These are phyloP conservation scores for Cotesia chilonis DNA, from an alignment of 1,140 invertebrate genomes.

Conservation along the genomic window DNA sequence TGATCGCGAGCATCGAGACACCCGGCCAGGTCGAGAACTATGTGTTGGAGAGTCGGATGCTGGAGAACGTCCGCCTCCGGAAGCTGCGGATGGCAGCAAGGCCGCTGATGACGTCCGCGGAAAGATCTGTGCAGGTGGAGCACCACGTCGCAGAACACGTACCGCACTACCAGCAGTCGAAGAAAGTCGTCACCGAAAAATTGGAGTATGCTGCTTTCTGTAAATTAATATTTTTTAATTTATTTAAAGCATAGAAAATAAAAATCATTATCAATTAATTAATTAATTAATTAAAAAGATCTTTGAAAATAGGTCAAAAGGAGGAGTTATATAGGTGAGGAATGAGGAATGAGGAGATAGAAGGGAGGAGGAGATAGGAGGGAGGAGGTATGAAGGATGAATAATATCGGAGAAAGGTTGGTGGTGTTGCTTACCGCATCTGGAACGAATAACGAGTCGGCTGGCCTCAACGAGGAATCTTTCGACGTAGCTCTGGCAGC, in stretches of 20 bases:
- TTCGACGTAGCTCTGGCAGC: constrained; percentile 87
- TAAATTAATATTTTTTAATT: constrained; percentile 45
- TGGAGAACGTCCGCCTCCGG: constrained; percentile 91
- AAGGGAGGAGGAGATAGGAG: not conserved
- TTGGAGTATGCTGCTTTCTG: constrained; percentile 82
- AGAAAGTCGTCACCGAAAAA: constrained; percentile 96
- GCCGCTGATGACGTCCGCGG: constrained; percentile 82
- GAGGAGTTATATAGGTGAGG: not conserved
- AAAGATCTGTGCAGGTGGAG: constrained; percentile 85
- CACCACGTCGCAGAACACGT: constrained; percentile 92
- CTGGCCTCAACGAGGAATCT: constrained; percentile 90
- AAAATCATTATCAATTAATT: not conserved
- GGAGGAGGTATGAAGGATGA: constrained; percentile 5
- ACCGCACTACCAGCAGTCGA: constrained; percentile 84
- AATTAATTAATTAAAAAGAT: constrained; percentile 5
- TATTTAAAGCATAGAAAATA: too few relatives aligned
- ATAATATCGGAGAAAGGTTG: constrained; percentile 15
- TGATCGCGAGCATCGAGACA: constrained; percentile 82
- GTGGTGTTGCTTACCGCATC: constrained; percentile 75
- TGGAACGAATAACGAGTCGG: constrained; percentile 80
- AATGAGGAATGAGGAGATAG: constrained; percentile 7
- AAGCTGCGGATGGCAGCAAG: constrained; percentile 84
- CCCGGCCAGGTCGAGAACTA: constrained; percentile 83
- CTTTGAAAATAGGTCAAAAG: constrained; percentile 23
- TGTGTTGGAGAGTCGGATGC: constrained; percentile 81